Conservation (phyloP, 2,113 vertebrate species). For the Dermatemys mawii region DNA sequence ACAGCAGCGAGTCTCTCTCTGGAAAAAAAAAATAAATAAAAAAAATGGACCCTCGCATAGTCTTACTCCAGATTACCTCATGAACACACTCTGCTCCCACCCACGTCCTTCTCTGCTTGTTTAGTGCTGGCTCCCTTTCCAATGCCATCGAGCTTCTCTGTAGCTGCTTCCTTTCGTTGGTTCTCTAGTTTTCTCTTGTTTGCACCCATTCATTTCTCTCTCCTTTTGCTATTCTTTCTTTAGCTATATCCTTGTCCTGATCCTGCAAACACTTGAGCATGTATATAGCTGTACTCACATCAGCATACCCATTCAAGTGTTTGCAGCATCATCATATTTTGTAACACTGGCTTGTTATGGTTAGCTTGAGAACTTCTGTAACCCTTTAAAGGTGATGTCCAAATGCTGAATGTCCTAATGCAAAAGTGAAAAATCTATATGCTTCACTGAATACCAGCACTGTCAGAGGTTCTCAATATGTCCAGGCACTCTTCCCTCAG, state of each 20-base stretch:
- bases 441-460: neutral
- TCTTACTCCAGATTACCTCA: neutral
- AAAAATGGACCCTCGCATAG: neutral
- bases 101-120: fast-evolving
- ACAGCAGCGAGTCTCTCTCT: fast-evolving
- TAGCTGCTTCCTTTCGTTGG: neutral
- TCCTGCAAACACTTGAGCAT: neutral
- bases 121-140: neutral
- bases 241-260: neutral
- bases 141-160: neutral
- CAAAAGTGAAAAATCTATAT: neutral
- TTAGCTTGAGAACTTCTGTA: neutral
- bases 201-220: neutral
- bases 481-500: fast-evolving
- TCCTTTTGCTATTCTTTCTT: neutral
- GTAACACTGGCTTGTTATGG: neutral
- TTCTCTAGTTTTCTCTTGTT: neutral
- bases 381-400: neutral
- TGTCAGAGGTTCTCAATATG: neutral
- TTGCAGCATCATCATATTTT: neutral
- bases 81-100: neutral
- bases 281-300: neutral
- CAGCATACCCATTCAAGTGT: neutral
- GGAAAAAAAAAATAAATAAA: no score
- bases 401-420: neutral